Evolutionary conservation across 2,888 invertebrate genomes (phyloP), one percentile per base, ranked within the genome.

Genomic region (Callosobruchus maculatus): DNA sequence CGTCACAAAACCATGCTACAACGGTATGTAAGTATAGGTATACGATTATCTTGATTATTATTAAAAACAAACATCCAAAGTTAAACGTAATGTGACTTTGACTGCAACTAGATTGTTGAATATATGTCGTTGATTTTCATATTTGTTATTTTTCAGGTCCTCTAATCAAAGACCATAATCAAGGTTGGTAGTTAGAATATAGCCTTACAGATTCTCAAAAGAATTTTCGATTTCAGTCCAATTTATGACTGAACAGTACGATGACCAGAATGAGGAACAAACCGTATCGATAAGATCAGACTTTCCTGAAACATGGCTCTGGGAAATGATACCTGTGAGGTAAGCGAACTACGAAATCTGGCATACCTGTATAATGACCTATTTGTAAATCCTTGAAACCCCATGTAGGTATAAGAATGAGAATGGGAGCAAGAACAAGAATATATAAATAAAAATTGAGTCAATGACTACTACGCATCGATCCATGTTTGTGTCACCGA

Each of bases 251-350:
- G 81, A 82, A 67, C 80, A 82, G 21, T 83, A 84, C 73, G 78
- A 78, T 31, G 74, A 77, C 67, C 78, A 80, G 20, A 78, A 79
- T 72, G 83, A 84, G 21, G 82, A 83, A 22, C 78, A 77, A 71
- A 77, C 74, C 0, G 79, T 85, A 2, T 81, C 84, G 0, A 83
- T 86, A 2, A 79, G 90, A 73, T 88, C 88, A 0, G 87, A 86
- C 76, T 89, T 89, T 77, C 90, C 90, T 0, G 90, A 93, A 88
- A 91, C 92, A 0, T 93, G 93, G 93, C 84, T 93, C 0, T 93
- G 93, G 93, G 91, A 92, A 20, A 81, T 91, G 68, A 84, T 89
- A 21, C 86, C 88, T 18, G 86, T 87, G 9, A 87, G 87, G 89
- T 89, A 83, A 78, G 76, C 77, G 7, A 7, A 26, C 26, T 26